These are phyloP conservation scores for Pachycephus smyrnensis DNA, from an alignment of 2,888 invertebrate genomes.

Conservation along the genomic window DNA sequence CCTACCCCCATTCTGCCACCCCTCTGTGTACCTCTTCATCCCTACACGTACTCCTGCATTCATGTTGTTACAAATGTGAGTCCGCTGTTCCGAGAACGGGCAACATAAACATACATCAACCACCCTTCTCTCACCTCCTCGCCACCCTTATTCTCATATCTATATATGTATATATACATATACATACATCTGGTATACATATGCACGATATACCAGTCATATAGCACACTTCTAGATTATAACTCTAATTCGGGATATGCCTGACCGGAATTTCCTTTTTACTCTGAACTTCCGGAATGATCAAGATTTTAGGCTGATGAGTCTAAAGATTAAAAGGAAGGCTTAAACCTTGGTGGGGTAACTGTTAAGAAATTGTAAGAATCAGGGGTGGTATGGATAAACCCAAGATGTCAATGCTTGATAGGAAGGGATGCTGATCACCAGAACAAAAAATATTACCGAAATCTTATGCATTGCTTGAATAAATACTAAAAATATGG, in stretches of 20 bases:
- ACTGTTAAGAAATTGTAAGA: background rate
- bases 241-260: slow-evolving; percentile 29
- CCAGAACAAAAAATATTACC: no score
- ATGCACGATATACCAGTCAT: background rate
- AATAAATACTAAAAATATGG: background rate
- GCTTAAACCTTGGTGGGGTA: background rate
- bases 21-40: slow-evolving; percentile 23
- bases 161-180: background rate
- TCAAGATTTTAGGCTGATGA: background rate
- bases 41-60: slow-evolving; percentile 29
- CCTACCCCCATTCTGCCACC: slow-evolving; percentile 11
- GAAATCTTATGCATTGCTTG: background rate
- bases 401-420: background rate
- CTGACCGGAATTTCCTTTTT: slow-evolving; percentile 22
- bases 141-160: slow-evolving; percentile 13
- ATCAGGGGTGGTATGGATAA: background rate
- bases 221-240: slow-evolving; percentile 30
- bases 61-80: slow-evolving; percentile 28
- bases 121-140: slow-evolving; percentile 21
- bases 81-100: slow-evolving; percentile 25
- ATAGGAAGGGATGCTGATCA: no score
- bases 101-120: slow-evolving; percentile 39
- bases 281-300: background rate
- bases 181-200: background rate
- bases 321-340: background rate